Base-by-base conservation (phyloP, 2,888 invertebrate species). In the Mechanitis messenoides region DNA sequence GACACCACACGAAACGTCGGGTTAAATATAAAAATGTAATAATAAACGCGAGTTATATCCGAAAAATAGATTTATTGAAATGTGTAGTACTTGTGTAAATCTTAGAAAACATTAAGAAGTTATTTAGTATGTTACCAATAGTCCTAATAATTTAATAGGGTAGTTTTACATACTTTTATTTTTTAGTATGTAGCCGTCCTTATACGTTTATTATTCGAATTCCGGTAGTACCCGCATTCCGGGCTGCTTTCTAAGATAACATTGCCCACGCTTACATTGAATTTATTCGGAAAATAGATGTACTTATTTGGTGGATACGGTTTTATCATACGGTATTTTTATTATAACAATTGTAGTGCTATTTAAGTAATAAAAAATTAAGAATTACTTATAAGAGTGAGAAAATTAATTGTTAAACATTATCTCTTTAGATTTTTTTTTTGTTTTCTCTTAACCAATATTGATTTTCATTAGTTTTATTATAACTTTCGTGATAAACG, bases 181-280 rank as follows among this genome's bases (percentile, higher is more conserved):
- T 47, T 28, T 11, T 5, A 53, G 55, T 55, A 56, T 61, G 50
- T 57, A 59, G 56, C 35, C 38, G 53, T 47, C 56, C 56, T 61
- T 56, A 58, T 56, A 58, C 78, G 77, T 82, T 83, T 80, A 76
- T 83, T 75, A 71, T 80, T 74, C 75, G 77, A 79, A 80, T 80
- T 79, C 84, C 79, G 78, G 85, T 85, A 79, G 84, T 82, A 84
- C 84, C 78, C 83, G 73, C 82, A 80, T 83, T 81, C 80, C 83
- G 74, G 74, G 73, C 74, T 78, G 79, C 82, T 85, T 83, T 84
- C 84, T 84, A 80, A 74, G 74, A 85, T 76, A 85, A 85, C 79
- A 84, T 73, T 66, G 71, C 72, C 72, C 74, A 72, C 71, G 73
- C 68, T 60, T 59, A 61, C 47, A 47, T 72, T 73, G 77, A 78